Conservation (phyloP, 2,888 invertebrate genomes). For the Amphipyra tragopoginis region DNA sequence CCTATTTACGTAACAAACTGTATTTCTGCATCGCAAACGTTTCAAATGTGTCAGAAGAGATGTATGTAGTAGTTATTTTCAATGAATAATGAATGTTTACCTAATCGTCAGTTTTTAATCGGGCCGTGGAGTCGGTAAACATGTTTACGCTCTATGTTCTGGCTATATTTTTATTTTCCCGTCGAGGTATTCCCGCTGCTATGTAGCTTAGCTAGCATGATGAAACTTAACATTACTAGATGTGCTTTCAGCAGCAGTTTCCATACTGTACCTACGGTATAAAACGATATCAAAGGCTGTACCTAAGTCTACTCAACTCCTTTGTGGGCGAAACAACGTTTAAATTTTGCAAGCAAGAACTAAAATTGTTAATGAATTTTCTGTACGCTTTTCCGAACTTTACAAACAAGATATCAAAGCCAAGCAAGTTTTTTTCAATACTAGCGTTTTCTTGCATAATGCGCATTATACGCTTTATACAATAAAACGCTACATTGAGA, state of each 20-base stretch:
- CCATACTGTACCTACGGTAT: background rate
- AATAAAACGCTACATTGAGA: too few relatives aligned
- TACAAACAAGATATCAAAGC: too few relatives aligned
- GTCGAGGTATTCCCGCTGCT: conserved; percentile 80
- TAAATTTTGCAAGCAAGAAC: too few relatives aligned
- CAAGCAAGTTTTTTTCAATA: too few relatives aligned
- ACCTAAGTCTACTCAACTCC: too few relatives aligned
- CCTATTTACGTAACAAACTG: background rate
- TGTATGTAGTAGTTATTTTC: conserved; percentile 46
- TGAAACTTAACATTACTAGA: conserved; percentile 67
- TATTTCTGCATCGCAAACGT: conserved; percentile 21
- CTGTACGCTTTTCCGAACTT: too few relatives aligned
- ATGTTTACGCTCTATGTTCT: conserved; percentile 84
- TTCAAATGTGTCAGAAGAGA: conserved; percentile 31
- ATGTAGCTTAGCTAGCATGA: conserved; percentile 72
- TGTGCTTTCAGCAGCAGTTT: conserved; percentile 41
- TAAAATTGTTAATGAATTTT: too few relatives aligned
- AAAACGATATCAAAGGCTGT: too few relatives aligned
- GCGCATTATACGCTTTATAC: too few relatives aligned
- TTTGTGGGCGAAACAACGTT: too few relatives aligned
- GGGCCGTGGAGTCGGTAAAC: conserved; percentile 79
- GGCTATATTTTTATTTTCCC: conserved; percentile 84
- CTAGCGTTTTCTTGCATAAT: too few relatives aligned
- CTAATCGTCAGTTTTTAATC: conserved; percentile 81
- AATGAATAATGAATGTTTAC: conserved; percentile 74